phyloP scores from a whole-genome alignment of 2,888 invertebrate genomes.

The Metellina segmentata region DNA sequence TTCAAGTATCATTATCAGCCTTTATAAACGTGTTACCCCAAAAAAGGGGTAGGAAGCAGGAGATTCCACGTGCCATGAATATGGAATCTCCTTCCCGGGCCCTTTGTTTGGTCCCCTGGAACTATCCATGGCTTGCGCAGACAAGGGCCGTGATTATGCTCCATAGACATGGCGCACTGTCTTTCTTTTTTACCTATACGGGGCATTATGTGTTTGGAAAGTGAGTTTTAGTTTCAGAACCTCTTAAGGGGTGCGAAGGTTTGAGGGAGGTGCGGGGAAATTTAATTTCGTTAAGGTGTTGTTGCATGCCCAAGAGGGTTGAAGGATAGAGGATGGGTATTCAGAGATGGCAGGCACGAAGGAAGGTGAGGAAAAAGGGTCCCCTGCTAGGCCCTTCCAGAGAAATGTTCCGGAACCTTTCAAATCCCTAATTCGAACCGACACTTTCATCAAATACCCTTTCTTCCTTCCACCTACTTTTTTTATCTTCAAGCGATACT shows the following conservation, averaged over 20 bases:
- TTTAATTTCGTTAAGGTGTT: not conserved
- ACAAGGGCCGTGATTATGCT: conserved; percentile 31
- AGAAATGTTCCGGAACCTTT: not conserved
- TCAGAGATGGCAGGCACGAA: not conserved
- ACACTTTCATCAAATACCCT: conserved; percentile 9
- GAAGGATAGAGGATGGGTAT: not conserved
- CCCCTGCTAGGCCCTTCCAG: not conserved
- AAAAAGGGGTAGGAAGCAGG: not conserved
- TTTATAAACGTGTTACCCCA: conserved; percentile 70
- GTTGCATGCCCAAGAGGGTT: conserved; percentile 33
- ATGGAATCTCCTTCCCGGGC: conserved; percentile 36
- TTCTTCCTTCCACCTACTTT: not conserved
- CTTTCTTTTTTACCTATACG: not conserved
- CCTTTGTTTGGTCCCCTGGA: conserved; percentile 50
- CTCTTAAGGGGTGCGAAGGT: not conserved
- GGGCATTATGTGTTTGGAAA: conserved; percentile 36
- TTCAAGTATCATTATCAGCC: conserved; percentile 75
- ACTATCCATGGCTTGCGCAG: not conserved
- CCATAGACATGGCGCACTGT: not conserved
- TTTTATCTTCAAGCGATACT: conserved; percentile 4
- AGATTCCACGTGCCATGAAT: conserved; percentile 64
- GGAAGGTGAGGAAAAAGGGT: not conserved
- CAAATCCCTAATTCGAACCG: conserved; percentile 12
- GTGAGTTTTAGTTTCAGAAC: conserved; percentile 42
- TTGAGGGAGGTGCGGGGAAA: not conserved